Conservation (phyloP, 1,140 invertebrate genomes). For the Uloborus diversus region DNA sequence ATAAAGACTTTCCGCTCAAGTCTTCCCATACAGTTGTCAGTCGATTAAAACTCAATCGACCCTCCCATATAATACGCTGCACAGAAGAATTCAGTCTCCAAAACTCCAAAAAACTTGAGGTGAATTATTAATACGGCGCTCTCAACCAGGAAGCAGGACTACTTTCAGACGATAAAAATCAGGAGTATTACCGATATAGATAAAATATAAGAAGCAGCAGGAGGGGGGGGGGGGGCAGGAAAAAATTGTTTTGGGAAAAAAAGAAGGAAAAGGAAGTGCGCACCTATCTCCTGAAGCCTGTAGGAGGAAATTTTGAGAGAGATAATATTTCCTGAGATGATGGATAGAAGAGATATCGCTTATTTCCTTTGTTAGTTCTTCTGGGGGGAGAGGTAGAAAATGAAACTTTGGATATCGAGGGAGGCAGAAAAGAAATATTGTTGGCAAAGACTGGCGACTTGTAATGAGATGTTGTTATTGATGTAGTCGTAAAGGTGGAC, state of each 20-base stretch:
- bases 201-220: background rate
- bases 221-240: background rate
- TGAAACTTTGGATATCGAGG: too few species aligned
- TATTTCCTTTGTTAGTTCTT: conserved; percentile 3
- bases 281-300: background rate
- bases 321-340: conserved; percentile 1
- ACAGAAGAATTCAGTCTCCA: background rate
- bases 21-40: background rate
- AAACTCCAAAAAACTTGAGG: conserved; percentile 2
- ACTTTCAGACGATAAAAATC: conserved; percentile 2
- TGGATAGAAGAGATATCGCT: conserved; percentile 1
- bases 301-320: background rate
- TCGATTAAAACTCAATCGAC: background rate
- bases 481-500: too few species aligned
- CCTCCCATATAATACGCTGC: background rate
- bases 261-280: background rate
- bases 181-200: background rate
- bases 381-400: background rate
- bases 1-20: too few species aligned
- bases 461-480: too few species aligned
- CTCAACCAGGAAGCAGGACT: background rate
- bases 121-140: conserved; percentile 7
- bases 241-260: background rate
- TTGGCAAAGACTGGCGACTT: too few species aligned
- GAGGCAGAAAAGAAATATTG: too few species aligned